Evolutionary conservation across 2,113 vertebrate genomes (phyloP), one percentile per base, ranked within the genome.

Genomic region (Tonatia bakeri): DNA sequence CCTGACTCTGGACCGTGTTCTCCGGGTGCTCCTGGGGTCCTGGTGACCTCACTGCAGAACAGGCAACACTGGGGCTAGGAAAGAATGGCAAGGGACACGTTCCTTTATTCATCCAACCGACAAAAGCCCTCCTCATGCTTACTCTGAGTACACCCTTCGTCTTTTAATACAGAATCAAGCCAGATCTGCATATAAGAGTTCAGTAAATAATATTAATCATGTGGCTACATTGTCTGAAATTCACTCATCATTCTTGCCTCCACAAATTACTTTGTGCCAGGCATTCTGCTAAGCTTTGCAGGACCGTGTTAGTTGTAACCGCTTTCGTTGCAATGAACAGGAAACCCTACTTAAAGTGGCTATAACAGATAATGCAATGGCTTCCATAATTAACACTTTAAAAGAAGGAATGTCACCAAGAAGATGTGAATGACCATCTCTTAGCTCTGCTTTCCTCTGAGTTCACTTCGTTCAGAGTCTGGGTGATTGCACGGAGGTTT

Each of bases 181-280:
- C 69, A 75, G 69, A 75, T 80, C 75, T 95, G 56, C 73, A 69
- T 31, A 67, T 28, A 45, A 31, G 94, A 69, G 20, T 80, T 87
- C 77, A 54, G 64, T 22, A 80, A 95, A 82, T 91, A 94, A 70
- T 59, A 65, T 80, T 83, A 80, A 84, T 85, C 88, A 87, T 24
- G 15, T 77, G 61, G 83, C n/a, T 87, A 87, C 64, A 26, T 24
- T 95, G 28, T 79, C 92, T 93, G 79, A 88, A 75, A 83, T 89
- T 95, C 86, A 88, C 77, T 92, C 59, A 43, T 94, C 91, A 82
- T 89, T 72, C 52, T 67, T 38, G 89, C 83, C 59, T 43, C 77
- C 77, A 43, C 88, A 70, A 38, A 36, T 76, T 87, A 56, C 70
- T 90, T 59, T 47, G 81, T 54, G 8, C 16, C 85, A 77, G 70